A percentile compares a stretch with the other conserved stretches of the same genome.
Evolutionary conservation across 2,113 vertebrate species (phyloP).

Genomic region (Acanthisitta chloris): DNA sequence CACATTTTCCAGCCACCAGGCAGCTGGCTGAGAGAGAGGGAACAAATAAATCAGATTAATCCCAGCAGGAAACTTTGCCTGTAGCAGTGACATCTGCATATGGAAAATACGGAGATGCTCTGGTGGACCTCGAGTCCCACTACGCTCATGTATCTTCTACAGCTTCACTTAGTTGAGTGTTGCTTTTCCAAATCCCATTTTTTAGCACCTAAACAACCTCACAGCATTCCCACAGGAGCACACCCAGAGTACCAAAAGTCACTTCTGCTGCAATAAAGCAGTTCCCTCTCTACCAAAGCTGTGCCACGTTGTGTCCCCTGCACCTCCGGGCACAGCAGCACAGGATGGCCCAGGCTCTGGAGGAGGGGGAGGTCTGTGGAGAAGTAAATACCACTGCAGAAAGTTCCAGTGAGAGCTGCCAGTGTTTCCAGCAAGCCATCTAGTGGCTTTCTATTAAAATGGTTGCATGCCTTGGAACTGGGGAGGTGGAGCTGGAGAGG

Average conservation of each 20-base stretch:
- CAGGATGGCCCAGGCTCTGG: background rate
- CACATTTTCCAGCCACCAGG: background rate
- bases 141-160: fast-evolving
- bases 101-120: background rate
- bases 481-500: background rate
- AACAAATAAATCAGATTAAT: background rate
- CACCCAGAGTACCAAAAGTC: background rate
- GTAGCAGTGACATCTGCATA: background rate
- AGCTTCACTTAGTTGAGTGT: background rate
- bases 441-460: constrained; percentile 31
- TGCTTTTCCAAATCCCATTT: background rate
- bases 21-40: background rate
- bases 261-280: fast-evolving
- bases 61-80: background rate
- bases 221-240: background rate
- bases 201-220: background rate
- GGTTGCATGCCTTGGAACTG: background rate
- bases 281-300: background rate
- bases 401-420: background rate
- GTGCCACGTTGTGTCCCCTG: background rate
- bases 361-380: background rate
- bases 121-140: background rate
- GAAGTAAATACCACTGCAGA: background rate
- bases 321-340: fast-evolving
- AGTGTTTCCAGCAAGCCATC: constrained; percentile 52